phyloP scores from a whole-genome alignment of 2,888 invertebrate genomes.

The Nasonovia ribisnigri region DNA sequence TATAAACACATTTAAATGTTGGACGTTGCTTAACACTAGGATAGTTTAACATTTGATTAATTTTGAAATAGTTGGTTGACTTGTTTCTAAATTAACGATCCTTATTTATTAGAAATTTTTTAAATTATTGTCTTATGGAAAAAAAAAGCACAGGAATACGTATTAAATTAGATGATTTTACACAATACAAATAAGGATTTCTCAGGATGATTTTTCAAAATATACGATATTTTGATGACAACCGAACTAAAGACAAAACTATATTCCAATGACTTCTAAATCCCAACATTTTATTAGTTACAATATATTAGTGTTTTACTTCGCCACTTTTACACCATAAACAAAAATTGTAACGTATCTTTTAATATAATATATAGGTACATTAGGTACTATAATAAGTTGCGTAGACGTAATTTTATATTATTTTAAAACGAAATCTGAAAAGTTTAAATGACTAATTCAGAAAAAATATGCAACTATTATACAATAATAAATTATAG shows the following conservation, averaged over 20 bases:
- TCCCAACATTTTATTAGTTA: background rate
- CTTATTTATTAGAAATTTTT: background rate
- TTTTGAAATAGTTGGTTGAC: background rate
- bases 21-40: background rate
- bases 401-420: background rate
- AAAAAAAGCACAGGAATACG: background rate
- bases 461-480: background rate
- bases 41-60: background rate
- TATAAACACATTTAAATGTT: background rate
- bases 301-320: background rate
- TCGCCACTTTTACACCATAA: background rate
- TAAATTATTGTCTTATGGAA: background rate
- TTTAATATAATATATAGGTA: background rate
- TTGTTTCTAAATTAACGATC: background rate
- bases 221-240: background rate
- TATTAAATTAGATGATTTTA: background rate
- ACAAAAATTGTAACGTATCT: background rate
- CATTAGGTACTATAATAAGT: background rate
- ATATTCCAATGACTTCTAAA: background rate
- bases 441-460: background rate
- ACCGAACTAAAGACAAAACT: background rate
- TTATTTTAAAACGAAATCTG: background rate
- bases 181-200: background rate
- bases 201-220: background rate
- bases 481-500: background rate